Base-by-base conservation (phyloP, 1,140 invertebrate genomes). In the Dreissena polymorpha region DNA sequence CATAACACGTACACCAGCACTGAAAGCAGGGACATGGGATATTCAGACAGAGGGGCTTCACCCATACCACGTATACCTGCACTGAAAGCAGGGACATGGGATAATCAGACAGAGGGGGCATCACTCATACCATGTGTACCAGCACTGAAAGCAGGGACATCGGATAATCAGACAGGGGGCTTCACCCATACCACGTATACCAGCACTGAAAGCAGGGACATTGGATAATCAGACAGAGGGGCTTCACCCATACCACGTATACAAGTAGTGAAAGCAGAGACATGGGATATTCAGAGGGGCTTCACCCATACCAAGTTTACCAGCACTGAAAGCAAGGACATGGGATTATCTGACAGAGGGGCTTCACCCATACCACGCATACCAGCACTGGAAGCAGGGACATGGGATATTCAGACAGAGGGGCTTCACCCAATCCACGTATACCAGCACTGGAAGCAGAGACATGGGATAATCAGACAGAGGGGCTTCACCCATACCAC, bases 231-330 rank as follows among this genome's bases (percentile, higher is more conserved):
- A n/a, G n/a, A n/a, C 21, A 89, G 85, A 25, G 88, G 86, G 21
- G 87, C 27, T 49, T 88, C 80, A 50, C 87, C 85, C 29, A 84
- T 88, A 29, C 91, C 91, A 70, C 75, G 70, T 0, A 84, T 86
- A 91, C 91, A 90, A 68, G 90, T 86, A 89, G 89, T 91, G 81
- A 51, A 86, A 87, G 23, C 78, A 75, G 76, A 13, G n/a, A n/a
- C n/a, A n/a, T n/a, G n/a, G n/a, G n/a, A n/a, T n/a, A n/a, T n/a
- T n/a, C 21, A 89, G 85, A 25, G 88, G 86, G 21, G 87, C 27
- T 49, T 88, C 80, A 50, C 87, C 85, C 29, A 84, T 88, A 29
- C 91, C 91, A 70, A 71, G 70, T 0, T 82, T 86, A 91, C 91
- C 90, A 68, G 90, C 86, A 89, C 90, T 91, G 81, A 51, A 86